A percentile compares a stretch with the other conserved stretches of the same genome.
These are phyloP conservation scores for Puntigrus tetrazona DNA, from an alignment of 2,113 vertebrate genomes.

Conservation along the genomic window DNA sequence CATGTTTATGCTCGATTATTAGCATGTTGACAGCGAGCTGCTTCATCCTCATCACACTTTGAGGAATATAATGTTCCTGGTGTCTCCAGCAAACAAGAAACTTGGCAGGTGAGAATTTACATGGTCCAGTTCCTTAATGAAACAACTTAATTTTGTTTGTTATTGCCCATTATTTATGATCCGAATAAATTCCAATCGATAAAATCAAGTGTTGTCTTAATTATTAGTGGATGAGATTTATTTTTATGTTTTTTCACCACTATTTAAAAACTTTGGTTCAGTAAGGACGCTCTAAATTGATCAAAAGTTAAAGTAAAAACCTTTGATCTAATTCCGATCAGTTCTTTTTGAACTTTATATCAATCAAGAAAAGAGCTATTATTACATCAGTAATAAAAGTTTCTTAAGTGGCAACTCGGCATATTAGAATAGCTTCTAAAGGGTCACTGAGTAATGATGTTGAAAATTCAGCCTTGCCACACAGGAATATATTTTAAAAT, in stretches of 20 bases:
- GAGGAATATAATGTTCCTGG: conserved; percentile 97
- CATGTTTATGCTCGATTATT: background rate
- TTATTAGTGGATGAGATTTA: background rate
- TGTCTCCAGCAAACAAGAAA: conserved; percentile 86
- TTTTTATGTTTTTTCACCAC: no score
- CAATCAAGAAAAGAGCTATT: background rate
- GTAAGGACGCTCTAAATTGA: no score
- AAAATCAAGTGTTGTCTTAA: background rate
- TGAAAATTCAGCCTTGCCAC: background rate
- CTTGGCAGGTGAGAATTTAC: conserved; percentile 87
- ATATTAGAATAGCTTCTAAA: background rate
- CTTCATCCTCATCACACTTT: conserved; percentile 96
- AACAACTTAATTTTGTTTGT: background rate
- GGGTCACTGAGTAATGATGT: background rate
- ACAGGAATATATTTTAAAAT: background rate
- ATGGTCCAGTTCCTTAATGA: background rate
- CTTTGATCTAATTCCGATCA: background rate
- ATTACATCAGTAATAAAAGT: background rate
- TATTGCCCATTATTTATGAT: background rate
- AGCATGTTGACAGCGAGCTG: conserved; percentile 94
- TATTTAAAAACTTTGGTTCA: no score
- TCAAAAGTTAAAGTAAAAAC: no score
- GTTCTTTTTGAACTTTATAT: background rate
- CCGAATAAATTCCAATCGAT: background rate
- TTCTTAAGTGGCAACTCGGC: background rate